phyloP scores from a whole-genome alignment of 2,797 vertebrate species.

The Mastacembelus armatus region DNA sequence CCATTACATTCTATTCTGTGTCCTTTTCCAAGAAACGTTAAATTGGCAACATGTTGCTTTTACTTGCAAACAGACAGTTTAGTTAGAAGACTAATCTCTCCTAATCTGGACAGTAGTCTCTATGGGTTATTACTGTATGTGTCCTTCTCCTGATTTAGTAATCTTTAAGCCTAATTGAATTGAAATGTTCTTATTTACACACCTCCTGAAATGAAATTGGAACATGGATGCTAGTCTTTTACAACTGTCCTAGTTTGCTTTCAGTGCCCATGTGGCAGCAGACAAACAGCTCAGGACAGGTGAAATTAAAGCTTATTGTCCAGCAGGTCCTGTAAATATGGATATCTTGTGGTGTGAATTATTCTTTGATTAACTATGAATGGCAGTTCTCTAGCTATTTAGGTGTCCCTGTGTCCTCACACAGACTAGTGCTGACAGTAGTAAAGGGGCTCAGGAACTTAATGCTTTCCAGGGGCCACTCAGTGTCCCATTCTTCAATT shows the following conservation, averaged over 20 bases:
- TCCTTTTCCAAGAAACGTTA: slow-evolving; percentile 11
- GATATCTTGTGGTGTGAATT: slow-evolving; percentile 60
- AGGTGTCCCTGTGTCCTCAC: slow-evolving; percentile 66
- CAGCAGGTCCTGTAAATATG: slow-evolving; percentile 57
- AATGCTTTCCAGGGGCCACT: slow-evolving; percentile 50
- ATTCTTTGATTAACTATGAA: slow-evolving; percentile 68
- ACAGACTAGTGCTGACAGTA: slow-evolving; percentile 64
- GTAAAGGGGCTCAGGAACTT: slow-evolving; percentile 64
- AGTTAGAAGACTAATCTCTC: slow-evolving; percentile 44
- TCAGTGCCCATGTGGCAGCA: slow-evolving; percentile 76
- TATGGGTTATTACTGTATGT: slow-evolving; percentile 23
- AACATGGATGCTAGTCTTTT: slow-evolving; percentile 44
- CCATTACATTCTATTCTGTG: slow-evolving; percentile 17
- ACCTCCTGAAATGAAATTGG: too few relatives aligned
- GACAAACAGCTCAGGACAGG: slow-evolving; percentile 69
- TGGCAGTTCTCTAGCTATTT: slow-evolving; percentile 64
- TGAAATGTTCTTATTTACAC: slow-evolving; percentile 53
- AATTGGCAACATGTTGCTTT: slow-evolving; percentile 15
- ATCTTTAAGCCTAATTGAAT: slow-evolving; percentile 51
- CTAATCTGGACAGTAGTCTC: slow-evolving; percentile 36
- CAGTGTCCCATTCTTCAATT: slow-evolving; percentile 53
- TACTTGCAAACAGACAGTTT: slow-evolving; percentile 36
- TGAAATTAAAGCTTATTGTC: slow-evolving; percentile 74
- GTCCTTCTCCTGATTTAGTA: slow-evolving; percentile 19
- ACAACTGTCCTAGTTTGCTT: slow-evolving; percentile 66